Evolutionary conservation across 2,888 invertebrate species (phyloP).

Genomic region (Lamproptera curius): DNA sequence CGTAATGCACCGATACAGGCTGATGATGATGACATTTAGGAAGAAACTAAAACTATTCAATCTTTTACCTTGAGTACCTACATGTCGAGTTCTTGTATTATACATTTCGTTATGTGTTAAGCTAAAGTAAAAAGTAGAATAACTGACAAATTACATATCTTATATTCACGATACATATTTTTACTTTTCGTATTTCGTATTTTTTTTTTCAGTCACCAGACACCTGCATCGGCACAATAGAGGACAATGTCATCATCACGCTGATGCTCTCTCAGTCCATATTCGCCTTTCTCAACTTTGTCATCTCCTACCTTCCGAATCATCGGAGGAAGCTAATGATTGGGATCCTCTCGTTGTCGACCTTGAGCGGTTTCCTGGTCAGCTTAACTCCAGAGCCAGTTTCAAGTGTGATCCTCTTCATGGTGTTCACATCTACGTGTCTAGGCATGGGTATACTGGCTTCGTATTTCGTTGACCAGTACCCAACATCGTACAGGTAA

Average conservation of each 20-base stretch:
- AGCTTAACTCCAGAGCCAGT: constrained; percentile 62
- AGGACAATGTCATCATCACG: constrained; percentile 79
- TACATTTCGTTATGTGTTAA: too few species aligned
- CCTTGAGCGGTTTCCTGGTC: constrained; percentile 67
- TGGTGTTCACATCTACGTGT: constrained; percentile 63
- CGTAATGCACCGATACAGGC: too few species aligned
- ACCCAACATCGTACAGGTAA: constrained; percentile 65
- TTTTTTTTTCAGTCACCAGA: constrained; percentile 44
- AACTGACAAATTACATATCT: too few species aligned
- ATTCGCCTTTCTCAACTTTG: constrained; percentile 79
- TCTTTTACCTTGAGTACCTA: too few species aligned
- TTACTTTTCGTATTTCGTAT: neutral
- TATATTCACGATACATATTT: too few species aligned
- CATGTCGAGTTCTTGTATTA: too few species aligned
- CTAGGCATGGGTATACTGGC: constrained; percentile 67
- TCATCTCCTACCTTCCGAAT: constrained; percentile 72
- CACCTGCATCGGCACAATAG: constrained; percentile 72
- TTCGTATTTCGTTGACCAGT: constrained; percentile 65
- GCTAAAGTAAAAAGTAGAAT: too few species aligned
- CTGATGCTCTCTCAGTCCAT: constrained; percentile 81
- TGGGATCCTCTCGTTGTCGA: constrained; percentile 67
- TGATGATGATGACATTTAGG: too few species aligned
- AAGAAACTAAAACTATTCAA: too few species aligned
- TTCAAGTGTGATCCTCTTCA: constrained; percentile 60
- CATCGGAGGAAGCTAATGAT: constrained; percentile 74